These are phyloP conservation scores for Lasaia peninsularis DNA, from an alignment of 1,140 invertebrate genomes.

Conservation along the genomic window DNA sequence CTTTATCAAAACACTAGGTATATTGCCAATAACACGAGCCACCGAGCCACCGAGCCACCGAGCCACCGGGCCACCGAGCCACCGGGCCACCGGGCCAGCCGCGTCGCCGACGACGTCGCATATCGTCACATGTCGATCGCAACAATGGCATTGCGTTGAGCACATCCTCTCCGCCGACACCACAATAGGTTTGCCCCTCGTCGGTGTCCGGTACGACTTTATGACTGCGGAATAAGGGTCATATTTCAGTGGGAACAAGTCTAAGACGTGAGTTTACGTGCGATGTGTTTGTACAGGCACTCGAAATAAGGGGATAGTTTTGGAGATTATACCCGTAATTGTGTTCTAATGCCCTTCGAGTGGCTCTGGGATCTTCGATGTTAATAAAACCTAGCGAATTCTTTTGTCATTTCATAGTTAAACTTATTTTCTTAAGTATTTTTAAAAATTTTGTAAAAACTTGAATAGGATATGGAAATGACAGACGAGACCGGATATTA, in stretches of 20 bases:
- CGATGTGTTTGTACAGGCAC: conserved; percentile 56
- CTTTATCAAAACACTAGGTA: no score
- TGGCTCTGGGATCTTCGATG: conserved; percentile 38
- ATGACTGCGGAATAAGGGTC: conserved; percentile 23
- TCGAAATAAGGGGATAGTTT: conserved; percentile 60
- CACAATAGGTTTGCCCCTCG: background rate
- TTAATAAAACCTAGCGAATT: conserved; percentile 22
- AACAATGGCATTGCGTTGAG: conserved; percentile 43
- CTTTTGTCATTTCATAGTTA: conserved; percentile 1
- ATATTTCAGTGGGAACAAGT: conserved; percentile 22
- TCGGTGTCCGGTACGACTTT: conserved; percentile 13
- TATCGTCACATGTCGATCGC: conserved; percentile 66
- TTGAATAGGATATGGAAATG: background rate
- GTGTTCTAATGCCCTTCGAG: conserved; percentile 57
- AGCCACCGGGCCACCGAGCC: no score
- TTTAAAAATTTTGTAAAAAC: background rate
- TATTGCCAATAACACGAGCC: no score
- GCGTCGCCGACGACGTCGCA: conserved; percentile 38
- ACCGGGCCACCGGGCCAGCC: no score
- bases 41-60: no score
- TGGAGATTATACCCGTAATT: conserved; percentile 64
- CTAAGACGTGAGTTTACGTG: conserved; percentile 15
- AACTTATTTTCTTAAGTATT: background rate
- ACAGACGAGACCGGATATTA: background rate
- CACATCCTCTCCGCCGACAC: conserved; percentile 40